Conservation (phyloP, 2,888 invertebrate species). For the Furcula furcula region DNA sequence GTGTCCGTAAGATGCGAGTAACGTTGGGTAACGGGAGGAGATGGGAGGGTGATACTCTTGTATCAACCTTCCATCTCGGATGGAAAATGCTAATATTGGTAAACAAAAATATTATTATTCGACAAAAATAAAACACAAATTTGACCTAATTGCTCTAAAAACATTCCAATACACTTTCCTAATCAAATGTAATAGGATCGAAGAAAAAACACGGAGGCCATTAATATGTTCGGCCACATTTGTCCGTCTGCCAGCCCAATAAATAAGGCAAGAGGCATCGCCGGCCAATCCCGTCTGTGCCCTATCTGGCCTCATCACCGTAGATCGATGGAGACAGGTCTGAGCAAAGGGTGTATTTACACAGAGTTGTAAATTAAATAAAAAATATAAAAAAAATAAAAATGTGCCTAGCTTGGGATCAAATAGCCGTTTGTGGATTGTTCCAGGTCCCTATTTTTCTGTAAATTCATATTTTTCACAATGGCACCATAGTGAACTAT, state of each 20-base stretch:
- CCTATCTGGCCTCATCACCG: constrained; percentile 72
- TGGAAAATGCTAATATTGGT: no score
- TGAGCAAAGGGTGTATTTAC: constrained; percentile 26
- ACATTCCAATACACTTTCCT: constrained; percentile 42
- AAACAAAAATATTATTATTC: no score
- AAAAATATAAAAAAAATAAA: no score
- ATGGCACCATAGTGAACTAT: no score
- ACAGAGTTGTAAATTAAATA: constrained; percentile 51
- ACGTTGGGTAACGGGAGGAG: no score
- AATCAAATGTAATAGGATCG: constrained; percentile 56
- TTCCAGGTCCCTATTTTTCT: no score
- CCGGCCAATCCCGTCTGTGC: constrained; percentile 70
- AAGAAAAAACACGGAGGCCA: constrained; percentile 54
- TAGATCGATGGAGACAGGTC: constrained; percentile 62
- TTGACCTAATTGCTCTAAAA: constrained; percentile 2
- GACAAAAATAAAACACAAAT: constrained; percentile 11
- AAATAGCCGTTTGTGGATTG: no score
- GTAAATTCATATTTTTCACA: no score
- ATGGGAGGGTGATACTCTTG: no score
- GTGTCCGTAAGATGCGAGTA: no score
- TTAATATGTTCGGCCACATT: constrained; percentile 69
- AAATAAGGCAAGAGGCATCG: constrained; percentile 71
- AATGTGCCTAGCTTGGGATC: no score
- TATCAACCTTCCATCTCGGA: no score
- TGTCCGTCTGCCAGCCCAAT: constrained; percentile 71